Base-by-base conservation (phyloP, 2,797 vertebrate genomes). In the Alauda arvensis region DNA sequence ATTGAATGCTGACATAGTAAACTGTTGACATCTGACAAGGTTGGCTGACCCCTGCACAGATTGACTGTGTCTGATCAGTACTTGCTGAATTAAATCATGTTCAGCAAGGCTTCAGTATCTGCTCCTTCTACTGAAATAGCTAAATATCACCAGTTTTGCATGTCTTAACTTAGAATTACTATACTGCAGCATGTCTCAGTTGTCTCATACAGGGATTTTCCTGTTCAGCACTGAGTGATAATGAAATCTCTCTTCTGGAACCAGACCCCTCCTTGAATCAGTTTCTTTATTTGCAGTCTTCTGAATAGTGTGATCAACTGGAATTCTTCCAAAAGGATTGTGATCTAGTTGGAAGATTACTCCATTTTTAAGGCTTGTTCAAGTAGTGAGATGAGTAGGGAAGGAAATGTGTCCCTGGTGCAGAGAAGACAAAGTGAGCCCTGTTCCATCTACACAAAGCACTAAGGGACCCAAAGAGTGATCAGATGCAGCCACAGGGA, bases 81-180 rank as follows among this genome's bases (percentile, higher is more conserved):
- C 29, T 70, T 87, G 40, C 57, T 82, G 80, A 82, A 90, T 63
- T 87, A 76, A 83, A 85, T 85, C 31, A 74, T 76, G 29, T 76
- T 89, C 67, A 87, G 42, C 57, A 85, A 68, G 53, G 37, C 68
- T 79, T 83, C 77, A 67, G 15, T 45, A 63, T 76, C 53, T 76
- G 53, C 33, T 84, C 4, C 3, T 69, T 82, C 57, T 68, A 37
- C 45, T 83, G 46, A 83, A 75, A 68, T 39, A 65, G 46, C 66
- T 65, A 57, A 74, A 15, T 83, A 85, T 75, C 46, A 74, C 46
- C 49, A 89, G n/a, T 76, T 91, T 67, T 74, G 43, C 65, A 70
- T 6, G 3, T 67, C 60, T 70, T 43, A 56, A 57, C 42, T 68
- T 56, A 40, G 39, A 89, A 65, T 74, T 57, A 34, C 49, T 55